A percentile compares a stretch with the other conserved stretches of the same genome.
Conservation (phyloP, 2,797 vertebrate genomes). For the Clarias platycephalus region DNA sequence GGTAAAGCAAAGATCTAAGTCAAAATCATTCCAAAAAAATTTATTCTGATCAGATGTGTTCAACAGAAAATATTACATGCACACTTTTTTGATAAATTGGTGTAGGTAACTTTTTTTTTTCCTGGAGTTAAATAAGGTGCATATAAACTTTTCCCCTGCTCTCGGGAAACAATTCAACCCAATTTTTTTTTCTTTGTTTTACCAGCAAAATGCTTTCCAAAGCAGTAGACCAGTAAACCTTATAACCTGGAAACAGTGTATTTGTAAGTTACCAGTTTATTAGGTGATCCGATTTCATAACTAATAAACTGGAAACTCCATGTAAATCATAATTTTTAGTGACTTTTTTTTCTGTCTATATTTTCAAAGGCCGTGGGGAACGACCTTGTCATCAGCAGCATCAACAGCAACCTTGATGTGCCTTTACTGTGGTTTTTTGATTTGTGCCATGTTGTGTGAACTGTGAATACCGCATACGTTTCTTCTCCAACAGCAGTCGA, state of each 20-base stretch:
- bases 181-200: not conserved
- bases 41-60: not conserved
- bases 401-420: conserved; percentile 13
- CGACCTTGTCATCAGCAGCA: conserved; percentile 11
- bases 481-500: conserved; percentile 36
- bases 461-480: not conserved
- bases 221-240: not conserved
- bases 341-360: not conserved
- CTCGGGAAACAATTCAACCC: not conserved
- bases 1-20: no score
- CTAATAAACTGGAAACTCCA: not conserved
- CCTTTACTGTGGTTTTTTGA: conserved; percentile 38
- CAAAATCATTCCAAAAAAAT: no score
- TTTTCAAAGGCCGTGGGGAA: conserved; percentile 12
- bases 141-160: not conserved
- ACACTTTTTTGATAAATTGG: not conserved
- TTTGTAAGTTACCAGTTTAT: not conserved
- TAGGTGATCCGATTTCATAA: not conserved
- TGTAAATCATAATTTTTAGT: not conserved
- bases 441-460: conserved; percentile 27
- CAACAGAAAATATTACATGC: not conserved
- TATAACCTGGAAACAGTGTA: not conserved
- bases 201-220: not conserved
- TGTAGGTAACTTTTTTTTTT: not conserved
- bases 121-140: not conserved